Evolutionary conservation across 2,888 invertebrate genomes (phyloP), one percentile per base, ranked within the genome.

Genomic region (Chrysodeixis includens): DNA sequence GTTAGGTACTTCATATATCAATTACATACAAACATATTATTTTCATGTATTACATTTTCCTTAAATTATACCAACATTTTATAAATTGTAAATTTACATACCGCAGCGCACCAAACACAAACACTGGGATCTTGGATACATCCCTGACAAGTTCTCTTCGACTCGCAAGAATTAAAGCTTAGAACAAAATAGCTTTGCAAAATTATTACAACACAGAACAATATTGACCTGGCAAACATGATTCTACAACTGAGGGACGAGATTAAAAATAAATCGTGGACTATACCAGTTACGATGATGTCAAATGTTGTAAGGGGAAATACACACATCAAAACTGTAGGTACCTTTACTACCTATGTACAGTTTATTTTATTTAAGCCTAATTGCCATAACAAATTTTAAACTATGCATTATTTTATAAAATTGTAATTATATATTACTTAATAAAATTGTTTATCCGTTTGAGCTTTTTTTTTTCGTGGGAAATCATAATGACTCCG

Each of bases 81-180:
- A n/a, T 40, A 56, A 32, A 63, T 46, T 30, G 49, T 52, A 22
- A 60, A 44, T 8, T 8, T 56, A 78, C 74, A 86, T 82, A 91
- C 93, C 78, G 66, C 66, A 30, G 88, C 79, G 75, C 93, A 93
- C 92, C 92, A 93, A 8, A 84, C 86, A 63, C 93, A 93, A 5
- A 82, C 57, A 40, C 73, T 80, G 0, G 85, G 40, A 66, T 91
- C 87, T 30, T 65, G 83, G 30, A 94, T 90, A 64, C 93, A 94
- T 10, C 86, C 84, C n/a, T 82, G 69, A 69, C 93, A 93, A 1
- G 81, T 87, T 6, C 59, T 75, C 32, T 83, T 85, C 3, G 73
- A 69, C 30, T 83, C 81, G 78, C 92, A 93, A 22, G 75, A 62
- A 32, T 80, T 58, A 18, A 40, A 49, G 4, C 71, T 26, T 16